Conservation (phyloP, 2,797 vertebrate genomes). For the Eulemur albifrons region DNA sequence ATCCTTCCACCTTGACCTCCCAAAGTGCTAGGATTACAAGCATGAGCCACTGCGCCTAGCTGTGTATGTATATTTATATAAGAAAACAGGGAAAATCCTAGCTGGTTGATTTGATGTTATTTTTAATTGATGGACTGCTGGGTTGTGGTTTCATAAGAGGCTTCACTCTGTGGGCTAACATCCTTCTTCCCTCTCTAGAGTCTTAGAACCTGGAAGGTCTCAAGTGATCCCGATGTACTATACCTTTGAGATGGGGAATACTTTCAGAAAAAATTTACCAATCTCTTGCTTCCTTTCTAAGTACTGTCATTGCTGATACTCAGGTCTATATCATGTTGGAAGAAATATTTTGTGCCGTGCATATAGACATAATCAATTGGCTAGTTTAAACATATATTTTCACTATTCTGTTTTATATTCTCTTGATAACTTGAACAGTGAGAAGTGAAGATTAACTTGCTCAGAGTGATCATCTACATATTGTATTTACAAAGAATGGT, state of each 20-base stretch:
- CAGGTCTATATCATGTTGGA: neutral
- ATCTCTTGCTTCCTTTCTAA: neutral
- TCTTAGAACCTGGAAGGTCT: neutral
- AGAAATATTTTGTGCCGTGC: neutral
- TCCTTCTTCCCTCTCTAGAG: neutral
- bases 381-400: slow-evolving; percentile 41
- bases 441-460: neutral
- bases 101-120: neutral
- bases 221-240: neutral
- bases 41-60: neutral
- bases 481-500: slow-evolving; percentile 2
- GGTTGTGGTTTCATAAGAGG: slow-evolving; percentile 14
- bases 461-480: neutral
- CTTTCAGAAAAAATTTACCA: neutral
- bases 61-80: neutral
- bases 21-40: neutral
- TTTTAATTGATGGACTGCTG: neutral
- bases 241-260: neutral
- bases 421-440: slow-evolving; percentile 19
- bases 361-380: neutral
- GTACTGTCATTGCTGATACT: neutral
- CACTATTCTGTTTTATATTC: neutral
- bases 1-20: neutral
- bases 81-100: neutral
- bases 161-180: neutral